Base-by-base conservation (phyloP, 1,140 invertebrate species). In the Oncopodura yosiiana region DNA sequence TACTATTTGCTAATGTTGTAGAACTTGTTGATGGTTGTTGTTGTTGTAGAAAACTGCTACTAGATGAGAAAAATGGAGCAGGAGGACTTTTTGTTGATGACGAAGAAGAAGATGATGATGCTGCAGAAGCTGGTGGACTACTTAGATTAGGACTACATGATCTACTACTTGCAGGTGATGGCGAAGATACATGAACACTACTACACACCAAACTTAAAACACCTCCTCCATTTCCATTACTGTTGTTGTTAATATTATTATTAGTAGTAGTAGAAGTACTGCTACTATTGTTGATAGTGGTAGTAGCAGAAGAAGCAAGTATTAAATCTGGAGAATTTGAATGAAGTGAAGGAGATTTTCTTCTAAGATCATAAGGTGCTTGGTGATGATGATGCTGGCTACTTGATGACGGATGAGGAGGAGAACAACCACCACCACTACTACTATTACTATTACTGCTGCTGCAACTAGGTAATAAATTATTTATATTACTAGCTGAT, bases 281-380 rank as follows among this genome's bases (percentile, higher is more conserved):
- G 9, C 42, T 18, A 44, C 16, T 18, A 44, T 44, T 21, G 42
- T 44, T 44, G 16, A 23, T 24, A 24, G 9, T 26, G 9, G 9
- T 26, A 44, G 9, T 44, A 23, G 21, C 6, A 44, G 26, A 44
- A 26, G 42, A 44, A 23, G 42, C 42, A n/a, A n/a, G n/a, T n/a
- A 19, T 21, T 21, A 11, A 16, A 44, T 11, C 18, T 23, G 6
- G 42, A 21, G 6, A 44, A 44, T n/a, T n/a, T 8, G 16, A 11
- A 39, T 18, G 19, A 44, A 44, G 42, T 11, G 42, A 21, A 16
- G 81, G 81, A 62, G 83, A 87, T 71, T 89, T 90, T 62, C 86
- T 77, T 58, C 86, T 75, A 63, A 90, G 73, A 69, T 90, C 87
- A 67, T 90, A 89, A 0, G 86, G 86, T 48, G 85, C 84, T 66